These are phyloP conservation scores for Patiria pectinifera DNA, from an alignment of 53 echinoderm and acorn worm species.

Conservation along the genomic window DNA sequence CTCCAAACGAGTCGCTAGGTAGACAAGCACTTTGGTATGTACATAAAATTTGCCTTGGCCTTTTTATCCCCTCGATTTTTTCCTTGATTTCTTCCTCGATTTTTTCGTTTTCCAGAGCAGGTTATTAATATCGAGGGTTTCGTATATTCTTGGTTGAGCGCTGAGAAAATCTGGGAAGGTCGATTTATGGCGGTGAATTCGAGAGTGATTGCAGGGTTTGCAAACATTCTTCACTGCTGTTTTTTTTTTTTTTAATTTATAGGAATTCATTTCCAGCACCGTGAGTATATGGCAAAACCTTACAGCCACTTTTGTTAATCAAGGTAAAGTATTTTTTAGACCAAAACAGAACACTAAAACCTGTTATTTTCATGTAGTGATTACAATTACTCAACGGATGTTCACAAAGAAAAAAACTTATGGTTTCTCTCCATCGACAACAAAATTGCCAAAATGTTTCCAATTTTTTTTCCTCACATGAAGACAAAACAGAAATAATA, in stretches of 20 bases:
- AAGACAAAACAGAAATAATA: constrained; percentile 45
- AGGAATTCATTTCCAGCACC: background rate
- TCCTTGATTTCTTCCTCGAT: background rate
- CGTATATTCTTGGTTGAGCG: background rate
- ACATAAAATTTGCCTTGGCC: constrained; percentile 22
- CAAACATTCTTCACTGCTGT: constrained; percentile 20
- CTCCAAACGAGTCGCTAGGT: constrained; percentile 11
- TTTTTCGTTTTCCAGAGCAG: background rate
- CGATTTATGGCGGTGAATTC: constrained; percentile 6
- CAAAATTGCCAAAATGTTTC: background rate
- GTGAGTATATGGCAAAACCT: background rate
- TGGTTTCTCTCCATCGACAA: background rate
- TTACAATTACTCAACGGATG: background rate
- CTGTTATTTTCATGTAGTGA: background rate
- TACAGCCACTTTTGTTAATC: background rate
- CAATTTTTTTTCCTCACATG: constrained; percentile 37
- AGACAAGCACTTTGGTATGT: constrained; percentile 38
- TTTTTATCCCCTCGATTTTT: background rate
- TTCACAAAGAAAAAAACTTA: background rate
- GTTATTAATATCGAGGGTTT: constrained; percentile 34
- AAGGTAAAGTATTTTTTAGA: too few species aligned
- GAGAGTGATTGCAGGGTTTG: constrained; percentile 26
- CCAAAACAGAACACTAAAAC: background rate
- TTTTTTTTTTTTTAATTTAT: constrained; percentile 3
- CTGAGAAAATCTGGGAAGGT: background rate